Percentiles rank a stretch among this genome's conserved stretches.
These are phyloP conservation scores for Tetrao urogallus DNA, from an alignment of 2,113 vertebrate genomes.

Conservation along the genomic window DNA sequence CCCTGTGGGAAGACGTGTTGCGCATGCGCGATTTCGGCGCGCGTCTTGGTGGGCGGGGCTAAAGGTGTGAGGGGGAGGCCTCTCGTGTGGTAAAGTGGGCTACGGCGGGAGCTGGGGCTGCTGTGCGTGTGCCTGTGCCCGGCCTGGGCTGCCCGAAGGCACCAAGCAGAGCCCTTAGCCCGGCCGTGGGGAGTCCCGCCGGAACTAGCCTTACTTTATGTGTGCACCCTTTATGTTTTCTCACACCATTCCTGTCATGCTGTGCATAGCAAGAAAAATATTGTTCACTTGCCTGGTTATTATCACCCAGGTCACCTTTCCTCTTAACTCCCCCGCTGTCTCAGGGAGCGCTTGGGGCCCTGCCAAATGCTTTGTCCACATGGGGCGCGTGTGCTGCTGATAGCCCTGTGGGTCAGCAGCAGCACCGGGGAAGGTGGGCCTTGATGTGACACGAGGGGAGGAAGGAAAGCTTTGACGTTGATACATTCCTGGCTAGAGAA, in stretches of 20 bases:
- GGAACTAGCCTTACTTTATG: neutral
- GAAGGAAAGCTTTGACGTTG: conserved; percentile 28
- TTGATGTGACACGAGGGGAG: neutral
- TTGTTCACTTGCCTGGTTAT: neutral
- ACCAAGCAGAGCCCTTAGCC: no score
- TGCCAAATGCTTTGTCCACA: neutral
- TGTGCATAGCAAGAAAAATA: neutral
- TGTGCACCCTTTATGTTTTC: neutral
- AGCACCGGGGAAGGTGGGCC: neutral
- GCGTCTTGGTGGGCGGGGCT: no score
- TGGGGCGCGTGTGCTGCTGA: neutral
- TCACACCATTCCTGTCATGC: neutral
- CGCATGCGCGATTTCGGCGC: no score
- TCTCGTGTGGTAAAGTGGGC: no score
- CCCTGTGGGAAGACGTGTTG: no score
- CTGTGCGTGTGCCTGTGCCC: no score
- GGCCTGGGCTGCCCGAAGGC: no score
- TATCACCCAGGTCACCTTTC: neutral
- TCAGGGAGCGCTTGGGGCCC: neutral
- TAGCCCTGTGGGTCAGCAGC: neutral
- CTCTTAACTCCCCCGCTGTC: neutral
- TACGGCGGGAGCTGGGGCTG: no score
- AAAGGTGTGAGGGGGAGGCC: no score
- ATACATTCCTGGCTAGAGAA: neutral
- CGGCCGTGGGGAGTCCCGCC: no score